phyloP scores from a whole-genome alignment of 1,140 invertebrate species.

The Teleopsis dalmanni region DNA sequence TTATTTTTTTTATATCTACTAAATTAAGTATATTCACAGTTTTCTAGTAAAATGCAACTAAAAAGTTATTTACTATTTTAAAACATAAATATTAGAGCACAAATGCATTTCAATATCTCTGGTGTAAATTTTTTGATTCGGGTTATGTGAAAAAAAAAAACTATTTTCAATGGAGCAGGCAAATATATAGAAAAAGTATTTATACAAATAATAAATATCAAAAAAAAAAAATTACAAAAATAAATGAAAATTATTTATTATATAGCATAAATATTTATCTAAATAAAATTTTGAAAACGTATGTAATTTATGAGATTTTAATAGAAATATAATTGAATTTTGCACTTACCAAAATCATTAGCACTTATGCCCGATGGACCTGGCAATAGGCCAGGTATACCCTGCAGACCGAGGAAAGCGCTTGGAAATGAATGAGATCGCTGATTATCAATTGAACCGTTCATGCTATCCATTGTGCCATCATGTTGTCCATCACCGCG shows the following conservation, averaged over 20 bases:
- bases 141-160: no score
- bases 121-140: no score
- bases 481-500: constrained; percentile 49
- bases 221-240: not conserved
- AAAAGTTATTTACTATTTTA: no score
- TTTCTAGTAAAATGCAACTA: no score
- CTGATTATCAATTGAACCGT: constrained; percentile 52
- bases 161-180: no score
- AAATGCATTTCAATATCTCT: no score
- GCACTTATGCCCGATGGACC: constrained; percentile 71
- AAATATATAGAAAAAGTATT: no score
- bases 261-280: constrained; percentile 7
- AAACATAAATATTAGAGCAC: no score
- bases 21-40: no score
- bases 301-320: not conserved
- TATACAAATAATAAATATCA: not conserved
- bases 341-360: constrained; percentile 74
- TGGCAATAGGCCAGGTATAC: constrained; percentile 65
- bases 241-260: not conserved
- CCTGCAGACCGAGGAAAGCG: constrained; percentile 63
- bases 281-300: not conserved
- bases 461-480: constrained; percentile 32
- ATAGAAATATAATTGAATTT: not conserved
- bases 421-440: constrained; percentile 61
- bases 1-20: no score